Evolutionary conservation across 2,888 invertebrate genomes (phyloP), one percentile per base, ranked within the genome.

Genomic region (Spilarctia lutea): DNA sequence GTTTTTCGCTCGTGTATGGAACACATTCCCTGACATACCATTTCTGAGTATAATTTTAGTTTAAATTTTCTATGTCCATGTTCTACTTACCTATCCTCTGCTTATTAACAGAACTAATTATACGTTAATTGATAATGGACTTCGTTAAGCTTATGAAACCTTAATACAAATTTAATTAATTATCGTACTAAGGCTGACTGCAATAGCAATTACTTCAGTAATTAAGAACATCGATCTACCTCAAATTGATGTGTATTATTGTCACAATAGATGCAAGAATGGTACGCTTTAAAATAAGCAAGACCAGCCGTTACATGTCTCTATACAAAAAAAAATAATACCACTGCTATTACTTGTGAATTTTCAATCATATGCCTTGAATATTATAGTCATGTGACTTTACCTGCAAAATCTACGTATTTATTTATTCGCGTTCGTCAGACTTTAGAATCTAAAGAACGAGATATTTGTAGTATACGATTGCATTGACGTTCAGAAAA

Each of bases 101-200:
- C 11, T 11, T 56, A 56, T 56, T 56, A 11, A n/a, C 11, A 20
- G n/a, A 10, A 24, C 10, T 56, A 56, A 52, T 56, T 56, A 56
- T n/a, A 56, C 1, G n/a, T 56, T 56, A 56, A 56, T 56, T 56
- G n/a, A 56, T 56, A 56, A 24, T 52, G 52, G 24, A 52, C 52
- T 56, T 56, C 52, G n/a, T 56, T 56, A 56, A 48, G 52, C 24
- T 24, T 56, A 56, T 56, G n/a, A 56, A 56, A 56, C 52, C n/a
- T n/a, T 56, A 24, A 56, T n/a, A n/a, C 52, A 56, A 56, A 56
- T 56, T 81, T 81, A 79, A 81, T 56, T 56, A 56, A 56, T 56
- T 56, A 11, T n/a, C 24, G 11, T 2, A 24, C 24, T 52, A 52
- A 24, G 52, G 8, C n/a, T 56, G 52, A n/a, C 24, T 56, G 24